Evolutionary conservation across 2,797 vertebrate species (phyloP).

Genomic region (Darevskia mixta): DNA sequence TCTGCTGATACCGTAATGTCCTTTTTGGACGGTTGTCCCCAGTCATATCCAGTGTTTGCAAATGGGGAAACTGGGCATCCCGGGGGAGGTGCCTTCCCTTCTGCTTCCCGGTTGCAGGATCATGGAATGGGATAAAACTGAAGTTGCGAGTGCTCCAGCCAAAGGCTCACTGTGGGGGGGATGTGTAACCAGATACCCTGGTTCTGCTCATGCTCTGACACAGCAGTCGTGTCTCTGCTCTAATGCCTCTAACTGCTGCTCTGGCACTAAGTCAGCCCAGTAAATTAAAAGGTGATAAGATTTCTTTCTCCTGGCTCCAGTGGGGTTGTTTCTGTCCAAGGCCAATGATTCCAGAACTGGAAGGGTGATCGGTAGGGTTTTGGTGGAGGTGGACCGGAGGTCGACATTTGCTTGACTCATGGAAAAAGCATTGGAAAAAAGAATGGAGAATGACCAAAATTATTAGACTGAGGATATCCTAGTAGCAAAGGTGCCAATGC

Average conservation of each 20-base stretch:
- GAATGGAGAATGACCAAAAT: constrained; percentile 5
- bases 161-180: constrained; percentile 22
- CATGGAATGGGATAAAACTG: constrained; percentile 19
- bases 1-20: constrained; percentile 90
- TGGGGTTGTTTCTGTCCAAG: constrained; percentile 34
- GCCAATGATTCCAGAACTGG: constrained; percentile 33
- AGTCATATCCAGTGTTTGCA: constrained; percentile 81
- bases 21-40: constrained; percentile 89
- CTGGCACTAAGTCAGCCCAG: constrained; percentile 67
- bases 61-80: not conserved
- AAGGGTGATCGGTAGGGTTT: constrained; percentile 13
- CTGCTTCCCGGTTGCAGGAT: constrained; percentile 39
- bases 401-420: not conserved
- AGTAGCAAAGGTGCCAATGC: not conserved
- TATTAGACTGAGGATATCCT: not conserved
- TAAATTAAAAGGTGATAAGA: constrained; percentile 71
- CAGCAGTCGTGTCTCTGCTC: constrained; percentile 51
- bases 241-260: constrained; percentile 53
- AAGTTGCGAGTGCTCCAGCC: constrained; percentile 33
- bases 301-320: constrained; percentile 61
- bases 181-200: constrained; percentile 75
- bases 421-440: not conserved
- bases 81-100: not conserved
- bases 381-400: not conserved
- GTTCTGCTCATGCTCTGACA: constrained; percentile 64